Evolutionary conservation across 1,140 invertebrate genomes (phyloP).

Genomic region (Latrodectus geometricus): DNA sequence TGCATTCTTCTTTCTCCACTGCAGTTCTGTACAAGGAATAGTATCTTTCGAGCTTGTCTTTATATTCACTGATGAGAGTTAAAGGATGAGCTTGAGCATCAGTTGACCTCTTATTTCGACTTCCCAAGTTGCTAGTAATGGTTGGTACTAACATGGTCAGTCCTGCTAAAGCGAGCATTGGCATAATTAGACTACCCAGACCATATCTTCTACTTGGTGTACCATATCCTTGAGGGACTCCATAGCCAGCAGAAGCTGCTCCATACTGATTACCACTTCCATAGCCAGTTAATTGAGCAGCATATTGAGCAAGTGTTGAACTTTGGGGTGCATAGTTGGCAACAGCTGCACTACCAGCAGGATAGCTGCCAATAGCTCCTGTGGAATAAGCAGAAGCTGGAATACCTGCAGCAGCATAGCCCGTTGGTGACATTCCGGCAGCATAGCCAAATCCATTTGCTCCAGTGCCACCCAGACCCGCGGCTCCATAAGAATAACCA

Average conservation of each 20-base stretch:
- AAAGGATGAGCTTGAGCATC: slow-evolving; percentile 15
- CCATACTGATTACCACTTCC: slow-evolving; percentile 4
- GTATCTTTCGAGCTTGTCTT: slow-evolving; percentile 65
- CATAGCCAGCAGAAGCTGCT: slow-evolving; percentile 29
- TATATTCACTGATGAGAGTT: slow-evolving; percentile 60
- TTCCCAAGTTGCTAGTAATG: slow-evolving; percentile 64
- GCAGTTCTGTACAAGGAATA: slow-evolving; percentile 65
- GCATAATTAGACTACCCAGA: slow-evolving; percentile 65
- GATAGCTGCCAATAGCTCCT: slow-evolving; percentile 41
- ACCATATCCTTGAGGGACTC: slow-evolving; percentile 48
- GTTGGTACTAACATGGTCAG: slow-evolving; percentile 65
- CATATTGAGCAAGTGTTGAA: slow-evolving; percentile 51
- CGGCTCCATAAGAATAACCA: slow-evolving; percentile 30
- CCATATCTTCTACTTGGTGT: slow-evolving; percentile 63
- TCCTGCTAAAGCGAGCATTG: slow-evolving; percentile 65
- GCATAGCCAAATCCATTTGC: slow-evolving; percentile 35
- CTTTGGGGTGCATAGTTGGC: slow-evolving; percentile 36
- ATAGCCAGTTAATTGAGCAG: slow-evolving; percentile 54
- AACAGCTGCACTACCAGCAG: slow-evolving; percentile 37
- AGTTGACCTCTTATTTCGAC: slow-evolving; percentile 51
- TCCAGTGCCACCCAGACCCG: slow-evolving; percentile 10
- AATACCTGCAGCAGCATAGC: slow-evolving; percentile 27
- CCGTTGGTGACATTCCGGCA: slow-evolving; percentile 1
- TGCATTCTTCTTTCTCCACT: slow-evolving; percentile 66
- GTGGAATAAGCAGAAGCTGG: slow-evolving; percentile 5